A percentile compares a stretch with the other conserved stretches of the same genome.
Conservation (phyloP, 2,797 vertebrate species). For the Hafferia zeledoni region DNA sequence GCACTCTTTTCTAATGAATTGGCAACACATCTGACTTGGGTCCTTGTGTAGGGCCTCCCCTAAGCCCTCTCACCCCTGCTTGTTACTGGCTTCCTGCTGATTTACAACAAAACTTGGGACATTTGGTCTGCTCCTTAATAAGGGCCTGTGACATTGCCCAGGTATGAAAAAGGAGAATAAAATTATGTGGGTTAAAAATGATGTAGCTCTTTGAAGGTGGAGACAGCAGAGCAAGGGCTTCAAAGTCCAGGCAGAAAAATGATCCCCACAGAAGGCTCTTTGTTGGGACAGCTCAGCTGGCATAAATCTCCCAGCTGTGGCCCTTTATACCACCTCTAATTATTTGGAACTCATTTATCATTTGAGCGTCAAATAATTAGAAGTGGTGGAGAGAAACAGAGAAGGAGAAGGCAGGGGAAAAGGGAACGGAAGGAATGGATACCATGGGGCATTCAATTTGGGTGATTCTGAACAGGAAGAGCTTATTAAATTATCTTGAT, state of each 20-base stretch:
- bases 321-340: conserved; percentile 53
- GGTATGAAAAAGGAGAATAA: conserved; percentile 42
- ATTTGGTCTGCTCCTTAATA: conserved; percentile 48
- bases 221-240: conserved; percentile 30
- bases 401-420: conserved; percentile 11
- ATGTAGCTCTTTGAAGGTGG: conserved; percentile 50
- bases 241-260: conserved; percentile 54
- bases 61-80: conserved; percentile 20
- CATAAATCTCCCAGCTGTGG: conserved; percentile 34
- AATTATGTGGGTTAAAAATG: conserved; percentile 54
- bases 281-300: background rate
- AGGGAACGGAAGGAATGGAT: conserved; percentile 7
- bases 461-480: conserved; percentile 52
- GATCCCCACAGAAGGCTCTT: conserved; percentile 62
- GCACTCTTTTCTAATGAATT: conserved; percentile 46
- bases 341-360: conserved; percentile 65
- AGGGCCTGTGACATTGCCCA: conserved; percentile 56
- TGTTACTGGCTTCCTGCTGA: conserved; percentile 47
- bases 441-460: background rate
- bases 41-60: background rate
- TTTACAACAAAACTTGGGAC: conserved; percentile 39
- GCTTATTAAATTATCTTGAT: conserved; percentile 49
- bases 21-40: conserved; percentile 12
- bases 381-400: conserved; percentile 33
- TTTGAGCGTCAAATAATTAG: conserved; percentile 61